phyloP scores from a whole-genome alignment of 2,113 vertebrate genomes.

The Anthoscopus minutus region DNA sequence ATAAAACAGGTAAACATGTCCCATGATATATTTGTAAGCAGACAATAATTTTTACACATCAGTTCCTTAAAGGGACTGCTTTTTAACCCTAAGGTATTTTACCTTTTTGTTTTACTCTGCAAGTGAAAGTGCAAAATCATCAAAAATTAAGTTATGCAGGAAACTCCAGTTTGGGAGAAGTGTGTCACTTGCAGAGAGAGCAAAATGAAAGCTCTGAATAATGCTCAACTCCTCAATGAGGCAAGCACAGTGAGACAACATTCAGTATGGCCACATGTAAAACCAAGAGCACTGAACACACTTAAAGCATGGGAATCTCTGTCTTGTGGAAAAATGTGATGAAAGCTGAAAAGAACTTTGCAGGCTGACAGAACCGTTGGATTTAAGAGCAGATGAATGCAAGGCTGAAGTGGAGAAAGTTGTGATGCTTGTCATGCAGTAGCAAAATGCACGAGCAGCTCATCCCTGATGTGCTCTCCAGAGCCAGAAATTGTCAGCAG shows the following conservation, averaged over 20 bases:
- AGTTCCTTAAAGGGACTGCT: neutral
- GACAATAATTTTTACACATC: neutral
- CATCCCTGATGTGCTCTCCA: neutral
- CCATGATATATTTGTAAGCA: neutral
- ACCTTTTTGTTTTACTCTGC: neutral
- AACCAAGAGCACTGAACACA: neutral
- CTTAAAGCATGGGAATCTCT: neutral
- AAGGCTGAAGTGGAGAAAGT: neutral
- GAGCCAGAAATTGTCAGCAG: neutral
- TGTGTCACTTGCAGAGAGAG: neutral
- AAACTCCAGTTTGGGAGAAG: neutral
- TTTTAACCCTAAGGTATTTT: neutral
- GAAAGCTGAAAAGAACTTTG: neutral
- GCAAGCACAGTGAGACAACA: neutral
- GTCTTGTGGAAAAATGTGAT: neutral
- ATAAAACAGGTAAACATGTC: neutral
- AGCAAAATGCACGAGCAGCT: fast-evolving
- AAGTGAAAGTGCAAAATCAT: neutral
- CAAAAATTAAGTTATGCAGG: neutral
- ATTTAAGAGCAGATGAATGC: neutral
- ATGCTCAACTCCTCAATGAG: neutral
- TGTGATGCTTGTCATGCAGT: neutral
- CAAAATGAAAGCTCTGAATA: neutral
- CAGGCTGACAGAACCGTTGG: neutral
- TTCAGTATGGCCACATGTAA: neutral